Evolutionary conservation across 2,113 vertebrate species (phyloP), one percentile per base, ranked within the genome.

Genomic region (Hassar affinis): DNA sequence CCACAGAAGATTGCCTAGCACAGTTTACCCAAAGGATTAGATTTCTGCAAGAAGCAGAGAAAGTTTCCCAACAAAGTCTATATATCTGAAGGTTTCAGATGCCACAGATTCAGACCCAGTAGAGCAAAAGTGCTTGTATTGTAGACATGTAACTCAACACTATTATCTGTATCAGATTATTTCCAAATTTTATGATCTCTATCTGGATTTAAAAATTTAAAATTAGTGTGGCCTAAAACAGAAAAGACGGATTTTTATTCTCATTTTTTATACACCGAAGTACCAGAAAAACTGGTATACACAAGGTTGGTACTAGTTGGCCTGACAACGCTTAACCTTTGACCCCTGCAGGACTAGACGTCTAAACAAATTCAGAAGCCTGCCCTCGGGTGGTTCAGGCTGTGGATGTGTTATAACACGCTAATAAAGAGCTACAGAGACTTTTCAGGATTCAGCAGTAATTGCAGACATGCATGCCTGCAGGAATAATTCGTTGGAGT

Each of bases 311-410:
- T 66, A 17, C 17, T 52, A 56, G 64, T 78, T 79, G 62, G 79
- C 52, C 88, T 86, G 81, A 79, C 76, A 86, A 74, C 56, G 71
- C 76, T 89, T 89, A 87, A 89, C 79, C 86, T 76, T 62, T 84
- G 68, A 86, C 84, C 86, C 76, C 30, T 12, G 47, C 42, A 66
- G 74, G 77, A 47, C 79, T 71, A 77, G 77, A 64, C 9, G 38
- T 64, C 33, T 82, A 74, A 74, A 85, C 82, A 87, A 51, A 62
- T 68, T 56, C 11, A 38, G 20, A 85, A 82, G 66, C 59, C 38
- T 69, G 57, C 27, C 71, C 80, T 84, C 51, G 11, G 76, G 80
- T 35, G 66, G n/a, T 68, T 66, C 78, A 56, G 68, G 17, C 62
- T 86, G 72, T 45, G 79, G 59, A 33, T 80, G 66, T 79, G 79